phyloP scores from a whole-genome alignment of 2,888 invertebrate genomes.

The Pollenia amentaria region DNA sequence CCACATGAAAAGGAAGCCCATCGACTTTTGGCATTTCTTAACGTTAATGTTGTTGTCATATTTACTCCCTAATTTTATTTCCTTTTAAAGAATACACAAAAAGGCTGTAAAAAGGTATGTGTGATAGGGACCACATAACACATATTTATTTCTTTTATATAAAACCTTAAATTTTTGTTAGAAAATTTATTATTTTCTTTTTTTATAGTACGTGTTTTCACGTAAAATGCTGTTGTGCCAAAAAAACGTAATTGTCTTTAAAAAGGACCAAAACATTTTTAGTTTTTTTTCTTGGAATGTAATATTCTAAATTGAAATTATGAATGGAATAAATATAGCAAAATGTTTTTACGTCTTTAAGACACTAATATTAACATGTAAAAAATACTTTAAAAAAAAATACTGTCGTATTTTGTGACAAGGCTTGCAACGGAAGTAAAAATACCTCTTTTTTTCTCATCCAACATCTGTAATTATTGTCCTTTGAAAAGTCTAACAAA shows the following conservation, averaged over 20 bases:
- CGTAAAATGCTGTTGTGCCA: constrained; percentile 8
- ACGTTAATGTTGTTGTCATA: too few relatives aligned
- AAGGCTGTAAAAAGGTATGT: not conserved
- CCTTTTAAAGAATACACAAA: too few relatives aligned
- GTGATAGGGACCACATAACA: not conserved
- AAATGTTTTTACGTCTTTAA: constrained; percentile 13
- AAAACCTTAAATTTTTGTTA: constrained; percentile 1
- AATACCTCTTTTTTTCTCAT: not conserved
- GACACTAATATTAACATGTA: constrained; percentile 23
- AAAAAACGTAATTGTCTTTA: not conserved
- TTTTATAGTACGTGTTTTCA: constrained; percentile 17
- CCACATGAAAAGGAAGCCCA: too few relatives aligned
- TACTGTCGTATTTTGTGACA: not conserved
- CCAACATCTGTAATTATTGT: too few relatives aligned
- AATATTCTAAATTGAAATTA: constrained; percentile 22
- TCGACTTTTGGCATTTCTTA: too few relatives aligned
- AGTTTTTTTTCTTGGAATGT: constrained; percentile 6
- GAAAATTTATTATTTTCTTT: constrained; percentile 10
- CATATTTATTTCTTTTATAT: not conserved
- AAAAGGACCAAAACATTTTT: not conserved
- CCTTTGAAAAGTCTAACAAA: too few relatives aligned
- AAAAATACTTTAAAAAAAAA: constrained; percentile 5
- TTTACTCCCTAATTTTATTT: too few relatives aligned
- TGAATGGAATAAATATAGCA: constrained; percentile 14
- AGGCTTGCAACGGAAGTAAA: not conserved